Evolutionary conservation across 2,888 invertebrate genomes (phyloP).

Genomic region (Microctonus aethiopoides): DNA sequence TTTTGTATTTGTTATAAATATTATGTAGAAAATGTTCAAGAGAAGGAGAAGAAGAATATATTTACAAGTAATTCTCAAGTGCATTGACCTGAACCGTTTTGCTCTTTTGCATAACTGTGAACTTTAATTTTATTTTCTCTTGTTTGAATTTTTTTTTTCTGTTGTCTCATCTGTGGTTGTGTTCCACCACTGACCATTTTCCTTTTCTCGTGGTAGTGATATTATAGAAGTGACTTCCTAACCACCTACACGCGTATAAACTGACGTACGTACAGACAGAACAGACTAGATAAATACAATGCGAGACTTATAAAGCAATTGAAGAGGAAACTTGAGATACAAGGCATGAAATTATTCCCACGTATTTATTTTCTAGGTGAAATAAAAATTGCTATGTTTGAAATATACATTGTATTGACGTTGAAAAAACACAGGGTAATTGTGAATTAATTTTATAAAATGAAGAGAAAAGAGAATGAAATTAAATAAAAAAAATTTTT

Average conservation of each 20-base stretch:
- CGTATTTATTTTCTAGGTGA: neutral
- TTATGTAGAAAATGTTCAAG: neutral
- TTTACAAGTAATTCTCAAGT: neutral
- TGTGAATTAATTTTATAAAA: neutral
- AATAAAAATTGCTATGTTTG: neutral
- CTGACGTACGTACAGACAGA: neutral
- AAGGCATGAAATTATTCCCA: conserved; percentile 19
- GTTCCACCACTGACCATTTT: neutral
- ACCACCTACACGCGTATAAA: conserved; percentile 6
- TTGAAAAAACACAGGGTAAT: too few relatives aligned
- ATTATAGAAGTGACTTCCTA: conserved; percentile 18
- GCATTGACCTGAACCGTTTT: conserved; percentile 36
- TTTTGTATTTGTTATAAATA: neutral
- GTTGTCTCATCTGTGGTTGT: neutral
- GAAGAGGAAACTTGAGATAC: neutral
- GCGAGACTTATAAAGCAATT: neutral
- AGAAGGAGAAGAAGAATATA: neutral
- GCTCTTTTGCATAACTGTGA: conserved; percentile 35
- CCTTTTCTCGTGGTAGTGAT: conserved; percentile 10
- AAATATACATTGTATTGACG: too few relatives aligned
- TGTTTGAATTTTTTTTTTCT: neutral
- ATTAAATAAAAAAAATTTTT: neutral
- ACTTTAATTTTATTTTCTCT: conserved; percentile 1
- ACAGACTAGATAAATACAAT: conserved; percentile 1
- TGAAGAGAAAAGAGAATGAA: neutral